Evolutionary conservation across 1,140 invertebrate genomes (phyloP).

Genomic region (Oscheius sp.): DNA sequence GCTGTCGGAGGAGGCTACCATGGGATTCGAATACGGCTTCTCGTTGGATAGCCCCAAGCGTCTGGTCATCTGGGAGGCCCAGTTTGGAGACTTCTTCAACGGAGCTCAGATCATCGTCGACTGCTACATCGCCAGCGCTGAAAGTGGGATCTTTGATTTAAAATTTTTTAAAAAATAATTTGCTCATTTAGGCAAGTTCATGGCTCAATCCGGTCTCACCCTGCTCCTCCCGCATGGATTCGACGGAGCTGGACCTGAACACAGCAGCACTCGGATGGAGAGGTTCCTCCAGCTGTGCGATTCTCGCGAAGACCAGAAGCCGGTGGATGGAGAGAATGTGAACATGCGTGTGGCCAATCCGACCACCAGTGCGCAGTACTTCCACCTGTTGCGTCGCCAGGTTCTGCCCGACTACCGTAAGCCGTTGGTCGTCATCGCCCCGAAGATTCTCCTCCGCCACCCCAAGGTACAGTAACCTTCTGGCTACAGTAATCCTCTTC

Average conservation of each 20-base stretch:
- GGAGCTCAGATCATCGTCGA: conserved; percentile 95
- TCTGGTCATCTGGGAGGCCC: conserved; percentile 92
- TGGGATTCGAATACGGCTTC: conserved; percentile 84
- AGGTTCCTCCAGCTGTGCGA: conserved; percentile 74
- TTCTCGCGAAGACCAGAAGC: conserved; percentile 49
- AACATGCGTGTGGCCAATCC: conserved; percentile 74
- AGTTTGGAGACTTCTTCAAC: conserved; percentile 96
- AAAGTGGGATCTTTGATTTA: too few species aligned
- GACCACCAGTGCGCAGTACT: conserved; percentile 93
- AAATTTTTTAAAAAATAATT: too few species aligned
- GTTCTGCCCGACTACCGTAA: conserved; percentile 86
- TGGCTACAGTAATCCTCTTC: too few species aligned
- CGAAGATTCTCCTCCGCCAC: conserved; percentile 83
- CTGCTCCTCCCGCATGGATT: conserved; percentile 92
- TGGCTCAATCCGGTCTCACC: conserved; percentile 81
- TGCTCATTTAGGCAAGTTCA: too few species aligned
- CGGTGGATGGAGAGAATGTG: conserved; percentile 67
- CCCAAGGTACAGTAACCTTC: too few species aligned
- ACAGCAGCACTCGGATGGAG: conserved; percentile 87
- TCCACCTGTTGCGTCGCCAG: conserved; percentile 89
- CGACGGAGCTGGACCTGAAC: conserved; percentile 93
- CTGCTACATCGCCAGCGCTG: conserved; percentile 82
- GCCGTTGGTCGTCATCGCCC: conserved; percentile 82
- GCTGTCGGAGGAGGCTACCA: conserved; percentile 89
- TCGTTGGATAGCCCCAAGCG: conserved; percentile 77